phyloP scores from a whole-genome alignment of 2,113 vertebrate genomes.

The Prochilodus magdalenae region DNA sequence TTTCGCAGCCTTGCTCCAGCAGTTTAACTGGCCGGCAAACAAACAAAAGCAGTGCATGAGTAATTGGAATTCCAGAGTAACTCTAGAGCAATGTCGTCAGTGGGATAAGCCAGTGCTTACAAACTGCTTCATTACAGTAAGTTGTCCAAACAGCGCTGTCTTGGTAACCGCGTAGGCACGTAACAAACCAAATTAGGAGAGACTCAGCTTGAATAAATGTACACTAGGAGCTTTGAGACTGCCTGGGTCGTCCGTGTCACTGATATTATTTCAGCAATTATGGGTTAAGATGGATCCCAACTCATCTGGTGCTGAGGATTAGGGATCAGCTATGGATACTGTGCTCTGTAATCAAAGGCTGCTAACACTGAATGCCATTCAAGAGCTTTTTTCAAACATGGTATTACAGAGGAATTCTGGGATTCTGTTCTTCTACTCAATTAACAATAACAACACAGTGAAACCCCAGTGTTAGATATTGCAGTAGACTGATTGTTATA shows the following conservation, averaged over 20 bases:
- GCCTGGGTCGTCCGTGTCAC: not conserved
- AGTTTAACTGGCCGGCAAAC: not conserved
- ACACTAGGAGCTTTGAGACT: not conserved
- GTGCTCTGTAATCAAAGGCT: not conserved
- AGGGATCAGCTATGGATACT: too few species aligned
- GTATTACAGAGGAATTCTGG: not conserved
- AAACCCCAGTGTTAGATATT: too few species aligned
- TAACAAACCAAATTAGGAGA: constrained; percentile 35
- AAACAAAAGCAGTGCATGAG: not conserved
- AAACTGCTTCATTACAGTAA: not conserved
- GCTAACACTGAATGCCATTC: not conserved
- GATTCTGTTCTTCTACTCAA: too few species aligned
- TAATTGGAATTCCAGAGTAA: constrained; percentile 1
- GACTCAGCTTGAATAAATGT: constrained; percentile 15
- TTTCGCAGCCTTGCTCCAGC: not conserved
- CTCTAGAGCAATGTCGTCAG: constrained; percentile 3
- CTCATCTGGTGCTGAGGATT: too few species aligned
- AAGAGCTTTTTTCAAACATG: not conserved
- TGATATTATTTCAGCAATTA: not conserved
- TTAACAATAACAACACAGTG: too few species aligned
- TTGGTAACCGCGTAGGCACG: not conserved
- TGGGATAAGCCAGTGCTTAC: constrained; percentile 22
- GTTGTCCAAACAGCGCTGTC: constrained; percentile 21
- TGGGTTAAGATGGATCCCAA: not conserved
- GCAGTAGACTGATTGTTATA: too few species aligned